These are phyloP conservation scores for Indri indri DNA, from an alignment of 2,113 vertebrate genomes.

Conservation along the genomic window DNA sequence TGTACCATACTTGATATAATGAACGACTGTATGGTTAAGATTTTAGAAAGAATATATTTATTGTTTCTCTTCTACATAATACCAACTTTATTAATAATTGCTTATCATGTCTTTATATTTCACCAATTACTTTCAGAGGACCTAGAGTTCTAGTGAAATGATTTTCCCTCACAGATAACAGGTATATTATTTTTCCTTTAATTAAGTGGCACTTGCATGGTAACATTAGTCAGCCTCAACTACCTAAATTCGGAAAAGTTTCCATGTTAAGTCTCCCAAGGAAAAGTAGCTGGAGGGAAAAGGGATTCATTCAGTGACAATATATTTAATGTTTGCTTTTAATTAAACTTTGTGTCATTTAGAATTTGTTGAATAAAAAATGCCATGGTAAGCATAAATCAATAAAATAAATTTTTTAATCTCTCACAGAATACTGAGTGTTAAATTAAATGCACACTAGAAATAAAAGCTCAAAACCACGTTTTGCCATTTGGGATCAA, in stretches of 20 bases:
- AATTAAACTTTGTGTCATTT: constrained; percentile 32
- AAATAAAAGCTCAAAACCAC: background rate
- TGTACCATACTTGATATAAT: background rate
- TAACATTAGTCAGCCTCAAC: background rate
- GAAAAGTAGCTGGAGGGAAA: background rate
- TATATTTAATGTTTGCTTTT: background rate
- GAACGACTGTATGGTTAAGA: background rate
- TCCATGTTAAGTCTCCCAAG: background rate
- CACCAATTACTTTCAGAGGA: background rate
- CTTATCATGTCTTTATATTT: background rate
- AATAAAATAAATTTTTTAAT: constrained; percentile 31
- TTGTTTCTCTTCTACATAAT: constrained; percentile 27
- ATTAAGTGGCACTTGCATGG: background rate
- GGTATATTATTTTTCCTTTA: background rate
- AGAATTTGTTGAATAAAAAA: constrained; percentile 31
- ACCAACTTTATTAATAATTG: background rate
- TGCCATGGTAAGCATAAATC: background rate
- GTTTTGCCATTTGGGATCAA: background rate
- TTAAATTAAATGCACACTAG: background rate
- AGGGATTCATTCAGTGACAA: background rate
- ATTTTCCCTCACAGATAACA: background rate
- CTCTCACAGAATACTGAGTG: background rate
- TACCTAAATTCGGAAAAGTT: background rate
- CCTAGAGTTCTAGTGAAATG: background rate
- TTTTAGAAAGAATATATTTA: background rate